These are phyloP conservation scores for Alca torda DNA, from an alignment of 2,797 vertebrate species.

Conservation along the genomic window DNA sequence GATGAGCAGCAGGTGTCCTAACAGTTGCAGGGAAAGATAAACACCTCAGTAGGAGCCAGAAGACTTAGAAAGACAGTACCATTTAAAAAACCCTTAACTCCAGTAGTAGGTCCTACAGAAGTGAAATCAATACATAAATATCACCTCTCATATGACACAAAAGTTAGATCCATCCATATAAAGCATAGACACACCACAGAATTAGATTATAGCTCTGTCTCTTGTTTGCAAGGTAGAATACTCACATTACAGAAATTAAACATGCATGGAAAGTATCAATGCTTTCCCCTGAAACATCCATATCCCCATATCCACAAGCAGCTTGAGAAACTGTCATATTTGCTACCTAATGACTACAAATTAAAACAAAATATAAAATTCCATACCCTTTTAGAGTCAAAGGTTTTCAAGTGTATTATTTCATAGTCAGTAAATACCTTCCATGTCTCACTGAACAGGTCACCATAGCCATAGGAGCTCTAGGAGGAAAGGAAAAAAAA, in stretches of 20 bases:
- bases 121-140: neutral
- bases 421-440: constrained; percentile 89
- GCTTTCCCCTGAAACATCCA: neutral
- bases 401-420: constrained; percentile 91
- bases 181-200: neutral
- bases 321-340: neutral
- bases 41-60: neutral
- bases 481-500: constrained; percentile 59
- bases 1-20: neutral
- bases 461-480: constrained; percentile 93
- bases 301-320: neutral
- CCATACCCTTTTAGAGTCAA: constrained; percentile 91
- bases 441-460: constrained; percentile 95
- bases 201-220: neutral
- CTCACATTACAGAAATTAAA: neutral
- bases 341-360: neutral
- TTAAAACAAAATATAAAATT: neutral
- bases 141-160: neutral
- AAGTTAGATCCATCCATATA: neutral
- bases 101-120: neutral
- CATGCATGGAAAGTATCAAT: neutral
- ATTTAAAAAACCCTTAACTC: neutral
- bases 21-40: neutral
- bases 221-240: neutral
- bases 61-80: neutral